A percentile compares a stretch with the other conserved stretches of the same genome.
phyloP scores from a whole-genome alignment of 2,888 invertebrate species.

The Heliconius ismenius region DNA sequence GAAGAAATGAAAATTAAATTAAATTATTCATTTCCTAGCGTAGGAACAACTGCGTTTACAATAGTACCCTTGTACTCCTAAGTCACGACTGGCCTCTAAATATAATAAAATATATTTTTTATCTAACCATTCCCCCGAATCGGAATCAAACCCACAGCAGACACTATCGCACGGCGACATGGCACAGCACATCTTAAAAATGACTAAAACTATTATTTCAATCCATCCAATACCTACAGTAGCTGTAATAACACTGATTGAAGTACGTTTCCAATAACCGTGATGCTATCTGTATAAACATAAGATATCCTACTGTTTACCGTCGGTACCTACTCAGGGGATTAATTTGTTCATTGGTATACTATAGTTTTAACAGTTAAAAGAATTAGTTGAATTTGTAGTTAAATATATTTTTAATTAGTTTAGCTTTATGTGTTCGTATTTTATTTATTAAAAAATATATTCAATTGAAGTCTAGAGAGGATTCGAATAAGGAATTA shows the following conservation, averaged over 20 bases:
- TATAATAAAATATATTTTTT: too few relatives aligned
- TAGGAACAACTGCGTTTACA: too few relatives aligned
- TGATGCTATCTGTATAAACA: constrained; percentile 33
- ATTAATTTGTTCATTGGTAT: constrained; percentile 24
- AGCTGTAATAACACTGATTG: constrained; percentile 31
- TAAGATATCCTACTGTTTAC: constrained; percentile 27
- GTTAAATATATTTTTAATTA: neutral
- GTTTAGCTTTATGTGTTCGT: neutral
- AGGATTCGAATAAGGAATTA: too few relatives aligned
- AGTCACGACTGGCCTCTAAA: too few relatives aligned
- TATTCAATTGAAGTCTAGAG: too few relatives aligned
- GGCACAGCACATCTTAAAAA: neutral
- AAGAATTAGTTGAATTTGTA: neutral
- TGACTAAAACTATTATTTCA: neutral
- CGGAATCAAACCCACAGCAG: too few relatives aligned
- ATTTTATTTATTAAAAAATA: neutral
- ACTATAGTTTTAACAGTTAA: neutral
- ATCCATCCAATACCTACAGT: neutral
- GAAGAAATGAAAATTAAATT: too few relatives aligned
- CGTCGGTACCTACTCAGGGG: constrained; percentile 11
- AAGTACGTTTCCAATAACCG: constrained; percentile 28
- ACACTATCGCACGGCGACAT: too few relatives aligned
- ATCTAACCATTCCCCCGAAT: too few relatives aligned
- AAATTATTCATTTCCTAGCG: too few relatives aligned
- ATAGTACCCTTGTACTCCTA: too few relatives aligned